Evolutionary conservation across 2,888 invertebrate genomes (phyloP).

Genomic region (Cerceris rybyensis): DNA sequence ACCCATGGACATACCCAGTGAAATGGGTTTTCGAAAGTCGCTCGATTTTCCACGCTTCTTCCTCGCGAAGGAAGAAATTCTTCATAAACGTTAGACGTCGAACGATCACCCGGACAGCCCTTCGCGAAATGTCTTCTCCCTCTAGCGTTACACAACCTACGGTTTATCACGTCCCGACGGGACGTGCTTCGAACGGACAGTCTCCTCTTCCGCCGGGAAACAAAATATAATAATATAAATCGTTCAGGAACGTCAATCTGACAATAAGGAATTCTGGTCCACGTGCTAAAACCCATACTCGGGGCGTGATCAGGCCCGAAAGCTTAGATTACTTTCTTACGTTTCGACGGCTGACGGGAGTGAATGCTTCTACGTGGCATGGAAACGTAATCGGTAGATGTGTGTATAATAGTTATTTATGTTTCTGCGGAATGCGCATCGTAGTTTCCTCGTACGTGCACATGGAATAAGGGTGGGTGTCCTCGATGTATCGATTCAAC

Average conservation of each 20-base stretch:
- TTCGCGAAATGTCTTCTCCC: constrained; percentile 9
- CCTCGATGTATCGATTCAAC: constrained; percentile 57
- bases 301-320: constrained; percentile 9
- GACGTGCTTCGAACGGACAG: constrained; percentile 25
- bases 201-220: constrained; percentile 10
- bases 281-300: constrained; percentile 65
- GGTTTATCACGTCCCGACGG: constrained; percentile 49
- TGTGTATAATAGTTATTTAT: constrained; percentile 74
- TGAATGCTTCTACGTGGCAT: constrained; percentile 56
- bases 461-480: constrained; percentile 3
- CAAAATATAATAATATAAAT: constrained; percentile 65
- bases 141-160: not conserved
- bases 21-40: not conserved
- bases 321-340: constrained; percentile 47
- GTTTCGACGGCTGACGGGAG: constrained; percentile 42
- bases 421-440: constrained; percentile 58
- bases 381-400: constrained; percentile 55
- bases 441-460: not conserved
- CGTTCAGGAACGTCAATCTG: constrained; percentile 52
- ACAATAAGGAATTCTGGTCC: constrained; percentile 68
- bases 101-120: constrained; percentile 25
- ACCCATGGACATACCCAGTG: not conserved
- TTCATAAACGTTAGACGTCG: constrained; percentile 15
- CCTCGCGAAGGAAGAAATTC: constrained; percentile 19
- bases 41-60: not conserved